Conservation (phyloP, 2,113 vertebrate species). For the Pachycephala philippinensis region DNA sequence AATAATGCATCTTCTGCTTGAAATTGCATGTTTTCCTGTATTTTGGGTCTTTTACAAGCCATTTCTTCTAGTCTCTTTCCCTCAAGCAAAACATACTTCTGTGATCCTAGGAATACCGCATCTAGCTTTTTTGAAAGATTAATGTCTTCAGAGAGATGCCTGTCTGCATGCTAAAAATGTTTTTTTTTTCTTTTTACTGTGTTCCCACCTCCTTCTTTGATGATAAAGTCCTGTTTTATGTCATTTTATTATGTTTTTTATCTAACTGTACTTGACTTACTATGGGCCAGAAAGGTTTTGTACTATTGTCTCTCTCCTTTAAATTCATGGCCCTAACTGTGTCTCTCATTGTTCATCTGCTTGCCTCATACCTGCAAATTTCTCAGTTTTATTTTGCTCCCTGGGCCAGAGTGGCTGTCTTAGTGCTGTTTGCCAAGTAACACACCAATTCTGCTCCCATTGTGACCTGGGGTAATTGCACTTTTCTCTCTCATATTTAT, state of each 20-base stretch:
- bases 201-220: neutral
- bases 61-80: neutral
- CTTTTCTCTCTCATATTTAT: neutral
- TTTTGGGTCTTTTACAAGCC: neutral
- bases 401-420: neutral
- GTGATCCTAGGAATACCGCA: neutral
- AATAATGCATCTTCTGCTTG: neutral
- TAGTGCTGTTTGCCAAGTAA: neutral
- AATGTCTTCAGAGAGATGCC: neutral
- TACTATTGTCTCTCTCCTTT: neutral
- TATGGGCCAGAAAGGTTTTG: neutral
- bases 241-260: neutral
- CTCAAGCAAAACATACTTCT: neutral
- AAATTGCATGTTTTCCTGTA: neutral
- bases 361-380: neutral
- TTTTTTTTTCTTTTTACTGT: neutral
- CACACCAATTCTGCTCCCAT: neutral
- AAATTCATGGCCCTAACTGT: neutral
- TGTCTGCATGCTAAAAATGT: neutral
- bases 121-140: neutral
- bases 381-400: neutral
- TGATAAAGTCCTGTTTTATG: neutral
- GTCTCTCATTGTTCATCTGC: neutral
- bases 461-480: neutral
- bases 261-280: neutral